phyloP scores from a whole-genome alignment of 2,113 vertebrate genomes.

The Phodopus roborovskii region DNA sequence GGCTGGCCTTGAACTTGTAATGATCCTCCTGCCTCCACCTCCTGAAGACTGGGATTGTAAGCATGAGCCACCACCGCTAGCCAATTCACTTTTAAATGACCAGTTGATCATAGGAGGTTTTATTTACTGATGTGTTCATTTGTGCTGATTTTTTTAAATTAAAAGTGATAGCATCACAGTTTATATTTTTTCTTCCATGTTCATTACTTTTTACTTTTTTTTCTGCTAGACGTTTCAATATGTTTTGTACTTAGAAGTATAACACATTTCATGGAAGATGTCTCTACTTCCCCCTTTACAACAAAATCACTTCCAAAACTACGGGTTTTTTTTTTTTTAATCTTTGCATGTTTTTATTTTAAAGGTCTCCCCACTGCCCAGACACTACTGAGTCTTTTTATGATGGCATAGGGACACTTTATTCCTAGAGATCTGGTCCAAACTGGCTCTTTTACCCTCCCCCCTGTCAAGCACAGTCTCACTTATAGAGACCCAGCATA shows the following conservation, averaged over 20 bases:
- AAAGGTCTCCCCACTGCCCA: neutral
- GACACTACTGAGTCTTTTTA: conserved; percentile 8
- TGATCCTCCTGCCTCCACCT: neutral
- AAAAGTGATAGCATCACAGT: conserved; percentile 52
- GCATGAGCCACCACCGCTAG: neutral
- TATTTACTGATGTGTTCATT: conserved; percentile 61
- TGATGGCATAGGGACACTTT: neutral
- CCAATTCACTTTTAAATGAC: conserved; percentile 43
- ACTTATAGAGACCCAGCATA: neutral
- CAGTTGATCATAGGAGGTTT: conserved; percentile 39
- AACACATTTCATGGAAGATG: conserved; percentile 39
- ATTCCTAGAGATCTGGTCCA: neutral
- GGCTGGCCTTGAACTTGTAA: neutral
- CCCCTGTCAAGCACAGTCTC: neutral
- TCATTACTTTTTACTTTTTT: neutral
- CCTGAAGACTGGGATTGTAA: neutral
- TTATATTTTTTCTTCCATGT: conserved; percentile 40
- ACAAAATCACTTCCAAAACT: conserved; percentile 5
- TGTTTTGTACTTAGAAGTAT: conserved; percentile 5
- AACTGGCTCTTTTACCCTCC: conserved; percentile 6
- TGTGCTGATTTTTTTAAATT: conserved; percentile 62
- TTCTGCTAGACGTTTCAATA: conserved; percentile 43
- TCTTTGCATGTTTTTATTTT: conserved; percentile 35
- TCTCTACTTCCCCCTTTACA: conserved; percentile 39
- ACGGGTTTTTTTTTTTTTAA: neutral